Percentiles rank a stretch among this genome's conserved stretches.
phyloP scores from a whole-genome alignment of 2,113 vertebrate genomes.

The Mesitornis unicolor region DNA sequence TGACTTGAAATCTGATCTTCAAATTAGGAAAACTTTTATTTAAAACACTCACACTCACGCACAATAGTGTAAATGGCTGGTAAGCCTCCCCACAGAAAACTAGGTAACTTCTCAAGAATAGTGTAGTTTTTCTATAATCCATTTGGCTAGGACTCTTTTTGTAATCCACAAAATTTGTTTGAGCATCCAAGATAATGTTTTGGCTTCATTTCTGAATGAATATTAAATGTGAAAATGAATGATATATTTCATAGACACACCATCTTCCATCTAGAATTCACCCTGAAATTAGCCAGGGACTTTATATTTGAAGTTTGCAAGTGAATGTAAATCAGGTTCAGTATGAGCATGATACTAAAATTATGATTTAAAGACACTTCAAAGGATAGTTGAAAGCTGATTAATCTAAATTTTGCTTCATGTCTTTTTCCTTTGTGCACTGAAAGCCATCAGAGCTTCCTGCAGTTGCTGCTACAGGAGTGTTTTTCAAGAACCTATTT shows the following conservation, averaged over 20 bases:
- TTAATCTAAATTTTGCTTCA: constrained; percentile 26
- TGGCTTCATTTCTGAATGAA: not conserved
- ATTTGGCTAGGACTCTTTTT: not conserved
- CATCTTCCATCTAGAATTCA: not conserved
- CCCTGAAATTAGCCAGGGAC: constrained; percentile 31
- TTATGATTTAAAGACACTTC: constrained; percentile 48
- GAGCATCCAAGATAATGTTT: not conserved
- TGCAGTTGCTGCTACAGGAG: not conserved
- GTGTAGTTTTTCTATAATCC: not conserved
- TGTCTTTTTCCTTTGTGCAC: constrained; percentile 29
- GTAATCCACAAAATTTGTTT: not conserved
- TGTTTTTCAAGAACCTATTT: not conserved
- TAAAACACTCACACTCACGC: not conserved
- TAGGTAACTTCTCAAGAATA: not conserved
- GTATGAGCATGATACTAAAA: constrained; percentile 26
- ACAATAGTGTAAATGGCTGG: not conserved
- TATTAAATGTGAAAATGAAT: constrained; percentile 27
- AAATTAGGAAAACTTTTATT: not conserved
- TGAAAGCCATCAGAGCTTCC: not conserved
- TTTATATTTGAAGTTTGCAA: constrained; percentile 59
- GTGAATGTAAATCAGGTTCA: constrained; percentile 56
- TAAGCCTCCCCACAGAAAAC: not conserved
- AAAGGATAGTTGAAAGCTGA: constrained; percentile 41
- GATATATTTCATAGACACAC: not conserved
- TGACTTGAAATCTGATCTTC: not conserved